A percentile compares a stretch with the other conserved stretches of the same genome.
Conservation (phyloP, 2,113 vertebrate species). For the Calyptommatus sinebrachiatus region DNA sequence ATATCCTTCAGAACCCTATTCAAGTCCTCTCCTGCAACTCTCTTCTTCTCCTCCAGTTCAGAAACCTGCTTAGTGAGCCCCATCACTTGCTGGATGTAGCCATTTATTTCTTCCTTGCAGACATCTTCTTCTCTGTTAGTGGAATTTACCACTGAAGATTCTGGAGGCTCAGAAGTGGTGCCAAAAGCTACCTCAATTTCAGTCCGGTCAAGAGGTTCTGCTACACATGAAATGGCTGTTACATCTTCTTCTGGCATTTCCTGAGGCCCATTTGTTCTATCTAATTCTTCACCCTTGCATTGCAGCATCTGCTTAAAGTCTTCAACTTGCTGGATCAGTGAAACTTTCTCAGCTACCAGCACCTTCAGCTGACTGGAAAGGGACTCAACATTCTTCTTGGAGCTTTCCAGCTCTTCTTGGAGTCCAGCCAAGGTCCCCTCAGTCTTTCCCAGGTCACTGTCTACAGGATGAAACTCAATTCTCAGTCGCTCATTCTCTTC, state of each 20-base stretch:
- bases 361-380: constrained; percentile 62
- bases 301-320: constrained; percentile 48
- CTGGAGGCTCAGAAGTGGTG: background rate
- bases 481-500: constrained; percentile 90
- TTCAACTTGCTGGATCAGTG: constrained; percentile 58
- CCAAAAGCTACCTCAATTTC: constrained; percentile 19
- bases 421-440: constrained; percentile 47
- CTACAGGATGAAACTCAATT: constrained; percentile 49
- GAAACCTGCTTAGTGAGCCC: constrained; percentile 60
- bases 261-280: constrained; percentile 42
- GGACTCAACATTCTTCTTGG: constrained; percentile 46
- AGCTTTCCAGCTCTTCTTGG: constrained; percentile 65
- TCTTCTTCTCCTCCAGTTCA: constrained; percentile 60
- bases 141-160: background rate
- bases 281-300: background rate
- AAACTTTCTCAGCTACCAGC: constrained; percentile 63
- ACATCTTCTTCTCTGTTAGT: constrained; percentile 13
- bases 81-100: constrained; percentile 53
- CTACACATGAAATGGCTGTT: background rate
- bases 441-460: constrained; percentile 35
- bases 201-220: background rate
- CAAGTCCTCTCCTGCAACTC: constrained; percentile 54
- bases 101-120: constrained; percentile 48
- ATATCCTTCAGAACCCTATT: background rate
- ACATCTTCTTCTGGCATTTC: constrained; percentile 46